Evolutionary conservation across 2,797 vertebrate species (phyloP).

Genomic region (Tympanoctomys barrerae): DNA sequence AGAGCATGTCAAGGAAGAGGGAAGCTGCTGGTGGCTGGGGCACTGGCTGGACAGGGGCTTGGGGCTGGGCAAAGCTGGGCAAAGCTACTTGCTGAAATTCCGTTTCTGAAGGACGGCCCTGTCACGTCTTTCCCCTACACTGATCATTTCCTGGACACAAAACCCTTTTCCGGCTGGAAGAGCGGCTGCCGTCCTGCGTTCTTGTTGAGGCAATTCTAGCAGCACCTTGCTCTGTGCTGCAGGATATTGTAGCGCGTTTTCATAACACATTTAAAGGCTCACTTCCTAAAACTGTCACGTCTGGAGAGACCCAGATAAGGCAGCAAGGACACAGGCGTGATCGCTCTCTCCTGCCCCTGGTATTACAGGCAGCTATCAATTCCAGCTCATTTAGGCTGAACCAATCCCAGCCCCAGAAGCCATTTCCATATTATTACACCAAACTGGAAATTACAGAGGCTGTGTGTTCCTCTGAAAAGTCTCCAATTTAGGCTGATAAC

Average conservation of each 20-base stretch:
- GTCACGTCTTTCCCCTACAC: too few species aligned
- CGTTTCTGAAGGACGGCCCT: neutral
- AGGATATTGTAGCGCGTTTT: constrained; percentile 57
- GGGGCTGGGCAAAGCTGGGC: neutral
- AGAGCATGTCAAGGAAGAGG: neutral
- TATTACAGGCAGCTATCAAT: constrained; percentile 81
- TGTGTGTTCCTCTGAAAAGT: constrained; percentile 76
- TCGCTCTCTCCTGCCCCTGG: constrained; percentile 70
- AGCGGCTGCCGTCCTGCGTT: neutral
- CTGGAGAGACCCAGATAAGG: constrained; percentile 79
- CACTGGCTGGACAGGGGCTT: neutral
- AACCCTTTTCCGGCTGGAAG: constrained; percentile 3
- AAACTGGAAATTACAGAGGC: constrained; percentile 79
- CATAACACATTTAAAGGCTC: constrained; percentile 73
- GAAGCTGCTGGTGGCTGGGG: neutral
- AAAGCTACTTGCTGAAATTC: neutral
- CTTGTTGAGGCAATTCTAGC: constrained; percentile 68
- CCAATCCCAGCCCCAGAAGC: constrained; percentile 54
- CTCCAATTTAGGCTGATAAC: constrained; percentile 76
- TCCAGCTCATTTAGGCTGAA: constrained; percentile 80
- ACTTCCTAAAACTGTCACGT: constrained; percentile 81
- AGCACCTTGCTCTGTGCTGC: constrained; percentile 29
- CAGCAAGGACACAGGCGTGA: constrained; percentile 76
- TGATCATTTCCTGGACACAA: neutral
- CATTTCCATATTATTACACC: constrained; percentile 78